Evolutionary conservation across 2,888 invertebrate species (phyloP), one percentile per base, ranked within the genome.

Genomic region (Dasysyrphus albostriatus): DNA sequence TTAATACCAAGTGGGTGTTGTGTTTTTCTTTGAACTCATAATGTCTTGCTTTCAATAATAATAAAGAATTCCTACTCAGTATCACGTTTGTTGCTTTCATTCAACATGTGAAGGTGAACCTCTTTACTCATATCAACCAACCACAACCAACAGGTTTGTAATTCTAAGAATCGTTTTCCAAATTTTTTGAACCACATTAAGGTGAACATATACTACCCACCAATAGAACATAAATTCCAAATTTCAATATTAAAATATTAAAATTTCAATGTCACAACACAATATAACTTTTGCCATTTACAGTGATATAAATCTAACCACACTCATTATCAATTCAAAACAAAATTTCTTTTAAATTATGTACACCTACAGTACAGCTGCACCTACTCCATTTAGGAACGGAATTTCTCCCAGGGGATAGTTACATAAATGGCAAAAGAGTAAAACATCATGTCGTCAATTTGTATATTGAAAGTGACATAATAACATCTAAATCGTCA

Each of bases 1-100:
- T 51, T 51, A 73, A 77, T 73, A 61, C 5, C 14, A 49, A 19
- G 19, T 49, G 67, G 39, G n/a, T 59, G 19, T 34, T 51, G 69
- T 54, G 49, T 24, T 49, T 49, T 24, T 49, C 49, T 49, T 49
- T 19, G 49, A 24, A 49, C 12, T 51, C 14, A 14, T 1, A 51
- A 51, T n/a, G 24, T 1, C 5, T 49, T 49, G 2, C 10, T 19
- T n/a, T 0, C 19, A 10, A 49, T 24, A 19, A 49, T 19, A 19
- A 51, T 29, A 51, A 5, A 51, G 24, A 24, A 24, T 24, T 1
- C 29, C 14, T 51, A 24, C 51, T 29, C 12, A 5, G 24, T 51
- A 24, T 51, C 51, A 51, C 51, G 51, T 51, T 51, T 19, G 14
- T 51, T 29, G 24, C 6, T 24, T 24, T 51, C 7, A 44, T 44